These are phyloP conservation scores for Trematomus bernacchii DNA, from an alignment of 2,797 vertebrate genomes.

Conservation along the genomic window DNA sequence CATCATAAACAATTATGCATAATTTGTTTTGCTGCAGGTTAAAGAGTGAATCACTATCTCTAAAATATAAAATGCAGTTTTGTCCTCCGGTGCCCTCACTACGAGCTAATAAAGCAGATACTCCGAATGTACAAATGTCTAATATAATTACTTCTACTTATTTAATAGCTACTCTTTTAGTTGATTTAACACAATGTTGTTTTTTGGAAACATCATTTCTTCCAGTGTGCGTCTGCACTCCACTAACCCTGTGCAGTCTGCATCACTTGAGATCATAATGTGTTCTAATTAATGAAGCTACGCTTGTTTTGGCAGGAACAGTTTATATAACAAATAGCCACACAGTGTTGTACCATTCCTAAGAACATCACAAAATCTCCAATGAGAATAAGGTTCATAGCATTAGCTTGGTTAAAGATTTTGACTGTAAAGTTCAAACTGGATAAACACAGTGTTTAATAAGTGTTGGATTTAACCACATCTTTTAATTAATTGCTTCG, in stretches of 20 bases:
- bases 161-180: constrained; percentile 18
- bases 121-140: constrained; percentile 5
- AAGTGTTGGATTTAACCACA: too few relatives aligned
- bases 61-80: background rate
- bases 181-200: constrained; percentile 24
- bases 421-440: background rate
- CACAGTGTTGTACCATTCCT: constrained; percentile 4
- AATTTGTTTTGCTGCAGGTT: constrained; percentile 1
- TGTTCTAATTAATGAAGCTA: constrained; percentile 55
- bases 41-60: constrained; percentile 7
- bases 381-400: background rate
- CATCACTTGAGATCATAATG: constrained; percentile 39
- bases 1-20: background rate
- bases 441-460: background rate
- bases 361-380: background rate
- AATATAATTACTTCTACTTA: constrained; percentile 25
- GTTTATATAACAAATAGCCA: constrained; percentile 13
- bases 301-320: constrained; percentile 11
- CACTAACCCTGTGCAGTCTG: constrained; percentile 22
- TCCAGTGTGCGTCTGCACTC: constrained; percentile 28
- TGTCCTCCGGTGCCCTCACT: constrained; percentile 6
- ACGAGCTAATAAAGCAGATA: constrained; percentile 1
- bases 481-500: too few relatives aligned
- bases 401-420: background rate
- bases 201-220: constrained; percentile 20